These are phyloP conservation scores for Indicator maculatus DNA, from an alignment of 2,113 vertebrate genomes.

Conservation along the genomic window DNA sequence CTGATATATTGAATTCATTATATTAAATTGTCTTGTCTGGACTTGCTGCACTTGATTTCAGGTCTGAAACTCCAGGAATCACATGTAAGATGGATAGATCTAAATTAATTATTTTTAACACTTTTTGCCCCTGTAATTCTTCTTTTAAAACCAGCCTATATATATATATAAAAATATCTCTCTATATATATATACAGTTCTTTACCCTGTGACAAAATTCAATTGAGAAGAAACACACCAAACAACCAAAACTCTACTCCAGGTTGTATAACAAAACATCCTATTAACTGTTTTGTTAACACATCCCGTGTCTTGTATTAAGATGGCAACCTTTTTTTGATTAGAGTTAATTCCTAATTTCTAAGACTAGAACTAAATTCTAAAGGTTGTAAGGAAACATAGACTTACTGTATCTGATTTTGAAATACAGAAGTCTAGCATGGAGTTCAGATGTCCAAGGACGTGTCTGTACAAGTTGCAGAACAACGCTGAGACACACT, in stretches of 20 bases:
- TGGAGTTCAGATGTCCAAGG: not conserved
- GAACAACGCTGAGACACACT: not conserved
- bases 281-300: not conserved
- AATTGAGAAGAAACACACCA: not conserved
- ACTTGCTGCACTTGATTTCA: not conserved
- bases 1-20: not conserved
- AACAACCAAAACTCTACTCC: not conserved
- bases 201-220: not conserved
- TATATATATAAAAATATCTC: too few relatives aligned
- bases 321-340: not conserved
- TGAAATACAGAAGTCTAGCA: not conserved
- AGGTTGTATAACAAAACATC: not conserved
- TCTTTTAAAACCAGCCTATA: not conserved
- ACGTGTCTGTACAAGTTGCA: not conserved
- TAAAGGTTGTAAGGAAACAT: not conserved
- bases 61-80: not conserved
- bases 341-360: not conserved
- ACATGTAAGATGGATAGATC: not conserved
- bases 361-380: not conserved
- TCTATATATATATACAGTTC: not conserved
- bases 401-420: not conserved
- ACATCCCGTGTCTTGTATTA: not conserved
- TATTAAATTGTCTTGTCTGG: not conserved
- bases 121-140: not conserved
- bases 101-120: not conserved